These are phyloP conservation scores for Dicranocentrus wangi DNA, from an alignment of 2,888 invertebrate species.

Conservation along the genomic window DNA sequence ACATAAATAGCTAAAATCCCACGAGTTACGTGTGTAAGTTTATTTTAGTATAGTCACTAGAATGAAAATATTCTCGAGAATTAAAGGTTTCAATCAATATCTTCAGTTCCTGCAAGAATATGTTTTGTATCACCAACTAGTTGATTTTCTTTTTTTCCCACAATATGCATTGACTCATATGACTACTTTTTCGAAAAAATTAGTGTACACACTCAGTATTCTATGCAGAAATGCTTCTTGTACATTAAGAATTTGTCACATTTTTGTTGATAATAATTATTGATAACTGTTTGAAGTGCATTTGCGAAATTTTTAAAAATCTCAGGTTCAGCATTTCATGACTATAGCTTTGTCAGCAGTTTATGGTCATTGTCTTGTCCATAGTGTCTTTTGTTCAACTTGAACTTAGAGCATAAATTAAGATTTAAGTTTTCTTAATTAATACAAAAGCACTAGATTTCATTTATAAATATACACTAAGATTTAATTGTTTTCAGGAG, in stretches of 20 bases:
- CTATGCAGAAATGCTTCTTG: no score
- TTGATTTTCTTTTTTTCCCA: constrained; percentile 16
- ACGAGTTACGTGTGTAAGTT: neutral
- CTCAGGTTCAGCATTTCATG: neutral
- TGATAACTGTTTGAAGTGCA: no score
- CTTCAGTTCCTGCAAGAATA: constrained; percentile 28
- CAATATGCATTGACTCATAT: constrained; percentile 54
- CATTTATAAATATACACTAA: neutral
- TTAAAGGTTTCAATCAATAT: constrained; percentile 39
- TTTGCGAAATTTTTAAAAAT: neutral
- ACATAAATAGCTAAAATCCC: constrained; percentile 10
- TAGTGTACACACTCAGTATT: no score
- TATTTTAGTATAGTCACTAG: constrained; percentile 40
- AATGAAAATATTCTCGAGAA: constrained; percentile 1
- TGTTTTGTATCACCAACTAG: constrained; percentile 30
- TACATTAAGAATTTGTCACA: no score
- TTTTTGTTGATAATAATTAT: neutral
- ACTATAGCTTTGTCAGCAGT: neutral
- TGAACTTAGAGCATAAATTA: constrained; percentile 9
- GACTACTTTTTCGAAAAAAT: constrained; percentile 30
- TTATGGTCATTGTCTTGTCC: neutral
- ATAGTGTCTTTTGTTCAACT: neutral
- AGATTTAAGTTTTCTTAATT: neutral
- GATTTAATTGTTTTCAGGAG: neutral
- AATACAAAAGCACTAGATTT: neutral